Evolutionary conservation across 2,113 vertebrate species (phyloP), one percentile per base, ranked within the genome.

Genomic region (Perca schrenkii): DNA sequence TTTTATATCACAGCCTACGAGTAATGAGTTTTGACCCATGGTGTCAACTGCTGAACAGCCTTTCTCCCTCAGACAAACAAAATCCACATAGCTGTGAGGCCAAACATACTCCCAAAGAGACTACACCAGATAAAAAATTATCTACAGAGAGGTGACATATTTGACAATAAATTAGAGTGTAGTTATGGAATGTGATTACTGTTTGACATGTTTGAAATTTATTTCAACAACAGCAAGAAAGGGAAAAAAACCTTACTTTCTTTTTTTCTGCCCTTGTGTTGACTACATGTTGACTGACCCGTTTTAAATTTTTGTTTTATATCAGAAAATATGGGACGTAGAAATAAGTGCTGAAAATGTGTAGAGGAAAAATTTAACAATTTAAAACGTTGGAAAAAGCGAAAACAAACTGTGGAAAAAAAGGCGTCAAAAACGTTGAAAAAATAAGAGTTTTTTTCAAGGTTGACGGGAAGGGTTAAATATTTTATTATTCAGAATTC

Each of bases 11-110:
- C 82, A 14, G 64, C 73, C 83, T 74, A 70, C 62, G 14, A 77
- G 80, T 88, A 88, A 92, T 84, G 86, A 90, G 84, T 78, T 67
- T 70, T 90, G 83, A 91, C 89, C 87, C 53, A 28, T 10, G 4
- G 80, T 86, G 89, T 89, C 81, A 86, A 79, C 73, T 74, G 79
- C 74, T 80, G 52, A 84, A 68, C 62, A 53, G 69, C 12, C 25
- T 66, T 65, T 78, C 34, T 34, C 12, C 50, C 60, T 58, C 64
- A 60, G 70, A 83, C 74, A 88, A 86, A 88, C 70, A 82, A 60
- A 22, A 76, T 10, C 74, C 34, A 63, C 77, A 77, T 0, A 47
- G 53, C 83, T 61, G 65, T 52, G 31, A 74, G 61, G 74, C 65
- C 73, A 58, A 34, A 63, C 60, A 79, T 71, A 68, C 72, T 86